Percentiles rank a stretch among this genome's conserved stretches.
Conservation (phyloP, 92 coral and sea anemone genomes). For the Zoanthus sansibaricus region DNA sequence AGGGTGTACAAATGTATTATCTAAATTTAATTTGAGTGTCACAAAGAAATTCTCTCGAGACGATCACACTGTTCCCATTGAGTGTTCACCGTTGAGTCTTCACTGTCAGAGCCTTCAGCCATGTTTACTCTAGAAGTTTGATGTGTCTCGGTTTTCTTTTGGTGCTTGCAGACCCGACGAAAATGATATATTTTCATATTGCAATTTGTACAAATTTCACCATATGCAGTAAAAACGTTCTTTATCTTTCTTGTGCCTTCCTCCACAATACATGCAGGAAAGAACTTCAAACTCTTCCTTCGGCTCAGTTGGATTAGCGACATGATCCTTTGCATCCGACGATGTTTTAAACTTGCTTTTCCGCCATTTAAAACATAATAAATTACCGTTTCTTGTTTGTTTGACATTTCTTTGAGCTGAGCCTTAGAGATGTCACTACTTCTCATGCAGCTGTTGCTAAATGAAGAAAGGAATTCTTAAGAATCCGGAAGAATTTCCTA, state of each 20-base stretch:
- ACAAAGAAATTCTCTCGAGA: background rate
- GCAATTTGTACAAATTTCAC: conserved; percentile 20
- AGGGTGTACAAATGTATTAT: no score
- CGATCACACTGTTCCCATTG: background rate
- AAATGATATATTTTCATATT: conserved; percentile 1
- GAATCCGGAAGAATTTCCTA: no score
- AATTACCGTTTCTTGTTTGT: background rate
- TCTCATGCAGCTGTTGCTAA: background rate
- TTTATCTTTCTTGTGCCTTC: conserved; percentile 14
- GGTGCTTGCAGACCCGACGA: conserved; percentile 1
- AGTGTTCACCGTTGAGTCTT: conserved; percentile 9
- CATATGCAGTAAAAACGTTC: conserved; percentile 12
- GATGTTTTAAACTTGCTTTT: conserved; percentile 2
- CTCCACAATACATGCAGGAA: background rate
- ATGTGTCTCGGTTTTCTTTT: background rate
- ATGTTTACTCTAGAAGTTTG: background rate
- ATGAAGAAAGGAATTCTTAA: no score
- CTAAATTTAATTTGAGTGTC: background rate
- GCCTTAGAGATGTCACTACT: conserved; percentile 11
- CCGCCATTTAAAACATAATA: background rate
- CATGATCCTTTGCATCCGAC: background rate
- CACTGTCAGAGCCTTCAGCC: background rate
- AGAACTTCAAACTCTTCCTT: conserved; percentile 6
- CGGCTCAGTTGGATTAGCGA: background rate
- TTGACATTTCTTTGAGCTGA: conserved; percentile 4